A percentile compares a stretch with the other conserved stretches of the same genome.
Conservation (phyloP, 2,797 vertebrate genomes). For the Sciurus vulgaris region DNA sequence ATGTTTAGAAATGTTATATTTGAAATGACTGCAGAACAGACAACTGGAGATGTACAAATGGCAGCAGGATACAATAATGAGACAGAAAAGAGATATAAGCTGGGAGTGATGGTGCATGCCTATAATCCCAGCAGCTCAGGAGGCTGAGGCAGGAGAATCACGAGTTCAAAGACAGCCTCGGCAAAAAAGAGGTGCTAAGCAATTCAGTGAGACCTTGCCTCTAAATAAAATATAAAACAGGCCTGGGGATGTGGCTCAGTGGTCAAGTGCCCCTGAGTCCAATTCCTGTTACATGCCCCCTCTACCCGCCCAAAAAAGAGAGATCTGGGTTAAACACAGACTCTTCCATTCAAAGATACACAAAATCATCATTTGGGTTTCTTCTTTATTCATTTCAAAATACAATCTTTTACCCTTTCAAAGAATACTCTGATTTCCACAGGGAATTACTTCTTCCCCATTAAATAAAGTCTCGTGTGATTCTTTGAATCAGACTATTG, state of each 20-base stretch:
- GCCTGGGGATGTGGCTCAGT: too few relatives aligned
- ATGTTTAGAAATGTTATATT: conserved; percentile 31
- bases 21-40: neutral
- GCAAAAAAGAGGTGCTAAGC: too few relatives aligned
- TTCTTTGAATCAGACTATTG: conserved; percentile 38
- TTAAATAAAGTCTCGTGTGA: conserved; percentile 16
- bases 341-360: neutral
- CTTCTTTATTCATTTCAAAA: conserved; percentile 49
- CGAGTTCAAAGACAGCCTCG: too few relatives aligned
- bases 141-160: too few relatives aligned
- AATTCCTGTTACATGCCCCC: too few relatives aligned
- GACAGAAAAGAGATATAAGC: neutral
- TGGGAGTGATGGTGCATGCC: too few relatives aligned
- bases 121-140: too few relatives aligned
- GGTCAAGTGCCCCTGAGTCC: too few relatives aligned
- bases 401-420: conserved; percentile 30
- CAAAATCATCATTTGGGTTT: neutral
- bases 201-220: too few relatives aligned
- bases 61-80: neutral
- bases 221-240: too few relatives aligned
- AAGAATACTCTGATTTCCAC: conserved; percentile 40
- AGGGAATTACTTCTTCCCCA: conserved; percentile 28
- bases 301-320: too few relatives aligned
- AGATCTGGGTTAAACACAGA: neutral
- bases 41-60: neutral